Percentiles rank a stretch among this genome's conserved stretches.
These are phyloP conservation scores for Hydrophis major DNA, from an alignment of 2,797 vertebrate species.

Conservation along the genomic window DNA sequence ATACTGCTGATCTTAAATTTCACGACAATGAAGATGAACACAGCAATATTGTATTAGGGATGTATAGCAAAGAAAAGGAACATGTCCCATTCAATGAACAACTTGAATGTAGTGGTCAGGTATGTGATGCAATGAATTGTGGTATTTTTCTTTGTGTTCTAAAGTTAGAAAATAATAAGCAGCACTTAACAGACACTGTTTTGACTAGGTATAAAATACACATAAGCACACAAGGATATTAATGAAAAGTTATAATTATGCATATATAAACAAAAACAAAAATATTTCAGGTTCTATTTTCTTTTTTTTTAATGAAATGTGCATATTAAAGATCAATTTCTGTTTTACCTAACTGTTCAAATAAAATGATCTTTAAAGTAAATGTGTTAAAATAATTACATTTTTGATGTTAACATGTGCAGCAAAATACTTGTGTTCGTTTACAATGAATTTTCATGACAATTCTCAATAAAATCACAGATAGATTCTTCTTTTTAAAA, in stretches of 20 bases:
- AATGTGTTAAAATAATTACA: background rate
- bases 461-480: background rate
- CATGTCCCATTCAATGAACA: slow-evolving; percentile 71
- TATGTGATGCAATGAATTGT: slow-evolving; percentile 50
- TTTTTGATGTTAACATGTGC: background rate
- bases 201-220: background rate
- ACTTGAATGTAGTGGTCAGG: slow-evolving; percentile 73
- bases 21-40: slow-evolving; percentile 54
- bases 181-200: background rate
- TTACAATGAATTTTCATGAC: background rate
- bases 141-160: background rate
- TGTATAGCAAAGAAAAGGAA: slow-evolving; percentile 82
- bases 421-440: background rate
- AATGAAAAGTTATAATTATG: background rate
- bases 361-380: background rate
- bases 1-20: slow-evolving; percentile 77
- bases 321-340: background rate
- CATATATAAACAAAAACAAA: background rate
- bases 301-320: background rate
- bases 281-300: background rate
- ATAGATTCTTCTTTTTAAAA: background rate
- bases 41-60: slow-evolving; percentile 69
- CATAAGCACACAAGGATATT: background rate
- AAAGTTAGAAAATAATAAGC: background rate
- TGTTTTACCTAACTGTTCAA: background rate